phyloP scores from a whole-genome alignment of 2,113 vertebrate genomes.

The Leptodactylus fuscus region DNA sequence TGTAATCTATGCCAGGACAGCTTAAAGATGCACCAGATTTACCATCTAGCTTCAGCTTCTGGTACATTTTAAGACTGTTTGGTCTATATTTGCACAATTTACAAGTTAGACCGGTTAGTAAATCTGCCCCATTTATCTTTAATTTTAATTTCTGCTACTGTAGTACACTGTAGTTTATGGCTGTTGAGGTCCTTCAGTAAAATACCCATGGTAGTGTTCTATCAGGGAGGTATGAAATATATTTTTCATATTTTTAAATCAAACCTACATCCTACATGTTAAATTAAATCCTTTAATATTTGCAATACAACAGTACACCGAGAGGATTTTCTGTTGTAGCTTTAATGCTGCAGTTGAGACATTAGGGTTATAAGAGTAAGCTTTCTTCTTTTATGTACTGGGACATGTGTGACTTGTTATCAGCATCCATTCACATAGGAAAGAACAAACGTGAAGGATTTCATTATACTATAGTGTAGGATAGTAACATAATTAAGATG shows the following conservation, averaged over 20 bases:
- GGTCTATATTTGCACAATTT: too few species aligned
- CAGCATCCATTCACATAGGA: constrained; percentile 14
- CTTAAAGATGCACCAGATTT: too few species aligned
- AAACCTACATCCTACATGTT: not conserved
- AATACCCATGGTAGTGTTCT: not conserved
- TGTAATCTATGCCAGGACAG: too few species aligned
- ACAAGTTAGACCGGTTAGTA: too few species aligned
- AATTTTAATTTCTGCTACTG: not conserved
- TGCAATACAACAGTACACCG: not conserved
- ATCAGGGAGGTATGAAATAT: not conserved
- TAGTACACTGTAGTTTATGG: not conserved
- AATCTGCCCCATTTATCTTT: too few species aligned
- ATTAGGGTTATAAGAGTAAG: constrained; percentile 24
- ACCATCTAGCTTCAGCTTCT: too few species aligned
- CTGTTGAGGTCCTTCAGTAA: not conserved
- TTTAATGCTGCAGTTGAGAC: not conserved
- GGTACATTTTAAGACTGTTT: too few species aligned
- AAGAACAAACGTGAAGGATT: constrained; percentile 29
- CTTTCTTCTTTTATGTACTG: constrained; percentile 16
- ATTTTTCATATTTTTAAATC: not conserved
- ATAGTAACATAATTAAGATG: constrained; percentile 48
- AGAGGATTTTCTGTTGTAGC: not conserved
- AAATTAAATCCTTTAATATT: not conserved
- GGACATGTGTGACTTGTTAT: constrained; percentile 32
- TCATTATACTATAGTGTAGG: not conserved